phyloP scores from a whole-genome alignment of 2,113 vertebrate species.

The Lepisosteus osseus region DNA sequence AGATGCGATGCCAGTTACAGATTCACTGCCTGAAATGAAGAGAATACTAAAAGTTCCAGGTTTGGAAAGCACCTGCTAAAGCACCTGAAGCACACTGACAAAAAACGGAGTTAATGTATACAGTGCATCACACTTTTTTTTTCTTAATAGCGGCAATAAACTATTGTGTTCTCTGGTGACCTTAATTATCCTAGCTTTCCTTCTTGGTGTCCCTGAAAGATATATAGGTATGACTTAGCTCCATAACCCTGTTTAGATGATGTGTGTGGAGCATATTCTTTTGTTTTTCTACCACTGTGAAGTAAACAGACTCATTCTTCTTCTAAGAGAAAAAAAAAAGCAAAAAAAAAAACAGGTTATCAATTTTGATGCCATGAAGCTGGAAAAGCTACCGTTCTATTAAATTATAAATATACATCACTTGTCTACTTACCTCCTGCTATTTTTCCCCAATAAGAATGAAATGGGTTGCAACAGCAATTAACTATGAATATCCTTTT shows the following conservation, averaged over 20 bases:
- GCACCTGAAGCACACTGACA: too few species aligned
- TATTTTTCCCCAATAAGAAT: slow-evolving; percentile 9
- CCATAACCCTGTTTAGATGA: background rate
- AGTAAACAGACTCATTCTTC: slow-evolving; percentile 5
- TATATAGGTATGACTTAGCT: background rate
- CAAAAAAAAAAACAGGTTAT: background rate
- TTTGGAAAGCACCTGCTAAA: too few species aligned
- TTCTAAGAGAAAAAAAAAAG: background rate
- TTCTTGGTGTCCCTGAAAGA: background rate
- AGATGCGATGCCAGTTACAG: too few species aligned
- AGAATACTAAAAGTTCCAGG: too few species aligned
- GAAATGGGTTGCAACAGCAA: slow-evolving; percentile 56
- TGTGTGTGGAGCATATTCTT: background rate
- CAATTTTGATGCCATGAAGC: slow-evolving; percentile 2
- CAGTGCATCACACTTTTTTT: too few species aligned
- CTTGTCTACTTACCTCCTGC: slow-evolving; percentile 53
- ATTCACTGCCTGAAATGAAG: too few species aligned
- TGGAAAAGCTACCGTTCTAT: slow-evolving; percentile 39
- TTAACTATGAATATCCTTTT: slow-evolving; percentile 54
- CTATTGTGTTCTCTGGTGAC: too few species aligned
- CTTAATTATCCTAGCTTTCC: too few species aligned
- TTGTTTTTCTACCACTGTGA: background rate
- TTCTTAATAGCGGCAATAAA: too few species aligned
- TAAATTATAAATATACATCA: slow-evolving; percentile 69
- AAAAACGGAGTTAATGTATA: too few species aligned